Percentiles rank a stretch among this genome's conserved stretches.
Conservation (phyloP, 1,140 invertebrate species). For the Drosophila melanogaster region DNA sequence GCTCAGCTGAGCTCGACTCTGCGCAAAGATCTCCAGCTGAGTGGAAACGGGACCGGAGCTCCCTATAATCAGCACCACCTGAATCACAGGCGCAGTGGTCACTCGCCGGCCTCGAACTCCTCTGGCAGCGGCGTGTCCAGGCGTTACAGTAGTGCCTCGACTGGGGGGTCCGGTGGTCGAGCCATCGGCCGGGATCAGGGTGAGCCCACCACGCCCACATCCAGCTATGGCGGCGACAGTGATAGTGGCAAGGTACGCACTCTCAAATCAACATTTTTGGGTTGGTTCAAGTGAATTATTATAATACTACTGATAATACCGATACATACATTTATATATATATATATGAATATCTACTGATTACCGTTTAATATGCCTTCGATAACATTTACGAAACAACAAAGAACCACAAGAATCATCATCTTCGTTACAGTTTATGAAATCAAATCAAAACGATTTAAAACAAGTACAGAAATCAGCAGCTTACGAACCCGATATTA, state of each 20-base stretch:
- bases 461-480: slow-evolving; percentile 25
- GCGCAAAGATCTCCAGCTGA: slow-evolving; percentile 79
- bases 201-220: slow-evolving; percentile 74
- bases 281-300: slow-evolving; percentile 87
- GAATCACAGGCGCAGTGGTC: slow-evolving; percentile 29
- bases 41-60: slow-evolving; percentile 30
- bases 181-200: slow-evolving; percentile 50
- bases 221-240: slow-evolving; percentile 82
- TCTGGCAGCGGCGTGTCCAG: slow-evolving; percentile 48
- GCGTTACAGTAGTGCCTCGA: slow-evolving; percentile 76
- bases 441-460: slow-evolving; percentile 16
- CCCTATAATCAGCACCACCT: slow-evolving; percentile 20
- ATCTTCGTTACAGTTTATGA: slow-evolving; percentile 42
- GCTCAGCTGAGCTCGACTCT: slow-evolving; percentile 72
- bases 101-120: slow-evolving; percentile 26
- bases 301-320: slow-evolving; percentile 74
- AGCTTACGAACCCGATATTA: slow-evolving; percentile 35
- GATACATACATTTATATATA: slow-evolving; percentile 64
- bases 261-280: slow-evolving; percentile 88
- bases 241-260: slow-evolving; percentile 89
- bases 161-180: slow-evolving; percentile 43
- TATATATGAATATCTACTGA: slow-evolving; percentile 64
- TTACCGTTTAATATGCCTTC: slow-evolving; percentile 75
- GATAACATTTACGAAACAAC: slow-evolving; percentile 55
- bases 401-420: slow-evolving; percentile 57